Evolutionary conservation across 1,140 invertebrate genomes (phyloP).

Genomic region (Drosophila mojavensis): DNA sequence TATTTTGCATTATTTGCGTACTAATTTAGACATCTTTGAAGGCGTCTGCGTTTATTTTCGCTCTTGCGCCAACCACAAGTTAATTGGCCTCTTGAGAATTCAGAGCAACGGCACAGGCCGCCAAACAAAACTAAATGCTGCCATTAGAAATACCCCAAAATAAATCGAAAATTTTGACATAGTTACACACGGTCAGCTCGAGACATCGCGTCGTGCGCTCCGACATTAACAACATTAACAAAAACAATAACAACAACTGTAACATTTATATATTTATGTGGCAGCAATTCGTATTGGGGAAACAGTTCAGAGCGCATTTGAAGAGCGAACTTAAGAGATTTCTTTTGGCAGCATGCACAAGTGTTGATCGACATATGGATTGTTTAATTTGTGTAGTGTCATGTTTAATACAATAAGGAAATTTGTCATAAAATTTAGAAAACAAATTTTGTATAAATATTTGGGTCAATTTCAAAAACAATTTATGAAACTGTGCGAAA

Average conservation of each 20-base stretch:
- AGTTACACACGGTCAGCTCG: constrained; percentile 57
- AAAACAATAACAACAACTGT: constrained; percentile 43
- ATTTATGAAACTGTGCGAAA: too few relatives aligned
- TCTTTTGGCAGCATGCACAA: background rate
- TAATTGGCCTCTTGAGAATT: constrained; percentile 80
- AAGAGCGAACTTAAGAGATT: constrained; percentile 52
- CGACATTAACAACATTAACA: constrained; percentile 43
- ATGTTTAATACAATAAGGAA: constrained; percentile 34
- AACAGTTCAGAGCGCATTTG: constrained; percentile 7
- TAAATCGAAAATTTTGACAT: constrained; percentile 66
- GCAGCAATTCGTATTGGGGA: constrained; percentile 15
- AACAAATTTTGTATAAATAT: background rate
- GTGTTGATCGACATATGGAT: background rate
- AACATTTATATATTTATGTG: constrained; percentile 5
- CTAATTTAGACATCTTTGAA: constrained; percentile 24
- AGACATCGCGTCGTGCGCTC: constrained; percentile 35
- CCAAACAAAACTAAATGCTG: constrained; percentile 58
- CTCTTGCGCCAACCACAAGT: constrained; percentile 49
- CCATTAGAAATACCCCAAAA: constrained; percentile 75
- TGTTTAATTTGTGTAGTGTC: constrained; percentile 30
- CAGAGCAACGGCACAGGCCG: constrained; percentile 29
- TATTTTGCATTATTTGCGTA: constrained; percentile 20
- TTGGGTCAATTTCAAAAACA: background rate
- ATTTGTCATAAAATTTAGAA: background rate
- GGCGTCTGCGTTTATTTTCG: constrained; percentile 3